Conservation (phyloP, 2,888 invertebrate genomes). For the Lepidocyrtinus sp. region DNA sequence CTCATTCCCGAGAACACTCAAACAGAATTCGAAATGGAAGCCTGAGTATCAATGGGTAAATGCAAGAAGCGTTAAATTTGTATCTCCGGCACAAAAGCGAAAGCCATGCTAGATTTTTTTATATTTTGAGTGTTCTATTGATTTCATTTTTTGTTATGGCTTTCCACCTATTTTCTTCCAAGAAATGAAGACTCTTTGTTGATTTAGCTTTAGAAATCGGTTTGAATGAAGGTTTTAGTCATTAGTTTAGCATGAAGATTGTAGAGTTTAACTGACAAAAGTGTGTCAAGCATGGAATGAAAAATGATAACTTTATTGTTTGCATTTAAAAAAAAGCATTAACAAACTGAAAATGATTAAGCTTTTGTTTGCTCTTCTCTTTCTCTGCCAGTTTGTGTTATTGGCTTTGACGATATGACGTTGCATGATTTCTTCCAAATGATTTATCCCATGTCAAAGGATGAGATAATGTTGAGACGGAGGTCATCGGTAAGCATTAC, state of each 20-base stretch:
- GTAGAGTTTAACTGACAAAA: neutral
- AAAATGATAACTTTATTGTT: neutral
- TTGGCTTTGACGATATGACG: conserved; percentile 20
- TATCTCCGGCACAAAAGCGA: neutral
- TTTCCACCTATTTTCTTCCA: too few relatives aligned
- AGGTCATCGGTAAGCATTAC: too few relatives aligned
- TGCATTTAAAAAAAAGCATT: neutral
- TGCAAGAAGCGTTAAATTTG: conserved; percentile 68
- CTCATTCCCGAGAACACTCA: conserved; percentile 56
- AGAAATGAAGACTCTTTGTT: too few relatives aligned
- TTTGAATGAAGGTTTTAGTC: too few relatives aligned
- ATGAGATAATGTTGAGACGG: too few relatives aligned
- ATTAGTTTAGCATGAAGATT: conserved; percentile 13
- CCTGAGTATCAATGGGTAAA: conserved; percentile 81
- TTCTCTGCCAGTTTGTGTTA: conserved; percentile 27
- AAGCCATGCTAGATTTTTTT: too few relatives aligned
- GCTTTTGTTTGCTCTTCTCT: too few relatives aligned
- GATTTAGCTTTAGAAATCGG: too few relatives aligned
- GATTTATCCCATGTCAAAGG: too few relatives aligned
- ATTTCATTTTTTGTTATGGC: neutral
- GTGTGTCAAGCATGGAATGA: neutral
- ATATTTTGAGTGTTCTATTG: neutral
- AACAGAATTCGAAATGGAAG: conserved; percentile 65
- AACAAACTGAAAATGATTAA: too few relatives aligned
- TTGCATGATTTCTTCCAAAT: conserved; percentile 24